Evolutionary conservation across 2,797 vertebrate species (phyloP), one percentile per base, ranked within the genome.

Genomic region (Sebastiscus tertius): DNA sequence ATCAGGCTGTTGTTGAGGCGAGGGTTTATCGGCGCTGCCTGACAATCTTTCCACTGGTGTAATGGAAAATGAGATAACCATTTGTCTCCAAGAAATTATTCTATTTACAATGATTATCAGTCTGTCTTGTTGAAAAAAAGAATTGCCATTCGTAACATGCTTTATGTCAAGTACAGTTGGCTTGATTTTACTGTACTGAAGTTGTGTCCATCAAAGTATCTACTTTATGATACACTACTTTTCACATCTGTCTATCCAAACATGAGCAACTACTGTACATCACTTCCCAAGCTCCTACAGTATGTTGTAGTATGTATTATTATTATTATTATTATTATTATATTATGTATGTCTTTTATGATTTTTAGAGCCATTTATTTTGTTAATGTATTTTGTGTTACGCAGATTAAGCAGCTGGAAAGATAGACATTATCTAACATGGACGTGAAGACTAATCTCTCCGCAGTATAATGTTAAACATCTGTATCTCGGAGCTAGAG

Each of bases 1-100:
- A 92, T 89, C 85, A 39, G 92, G 87, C 93, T 87, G 90, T 93
- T 93, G 90, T 92, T 89, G 82, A 80, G 84, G 77, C 70, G 13
- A 66, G 77, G 86, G 77, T 91, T 92, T 89, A 89, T 93, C 88
- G 81, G 72, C 31, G 78, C 83, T 77, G 72, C 83, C 54, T 73
- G 73, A 89, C 79, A 86, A 86, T 72, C 90, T 93, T 91, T 90
- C 87, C 84, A 82, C 83, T 82, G 79, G 65, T 87, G 88, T 81
- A 83, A 86, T 77, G 84, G 88, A 91, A 93, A 90, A 89, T 52
- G 67, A 87, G 79, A 87, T 79, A 79, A 76, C 79, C 72, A 61
- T 79, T 89, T 82, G 82, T 84, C 70, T 71, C 60, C 2, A 26
- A 80, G 59, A 89, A 83, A 77, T 78, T 14, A 55, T 84, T 83